These are phyloP conservation scores for Leptodactylus fallax DNA, from an alignment of 2,797 vertebrate species.

Conservation along the genomic window DNA sequence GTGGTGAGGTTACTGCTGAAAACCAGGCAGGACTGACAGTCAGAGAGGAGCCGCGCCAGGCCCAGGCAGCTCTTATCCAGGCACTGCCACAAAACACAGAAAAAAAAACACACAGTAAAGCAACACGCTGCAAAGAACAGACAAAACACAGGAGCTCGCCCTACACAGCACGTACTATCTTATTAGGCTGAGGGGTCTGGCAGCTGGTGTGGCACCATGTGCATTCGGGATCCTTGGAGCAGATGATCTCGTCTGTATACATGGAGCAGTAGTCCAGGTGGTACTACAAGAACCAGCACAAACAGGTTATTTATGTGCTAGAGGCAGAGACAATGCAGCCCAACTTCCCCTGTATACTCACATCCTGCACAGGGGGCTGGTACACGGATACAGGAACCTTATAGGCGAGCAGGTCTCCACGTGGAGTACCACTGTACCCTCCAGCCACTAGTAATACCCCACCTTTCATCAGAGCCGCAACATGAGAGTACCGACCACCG, in stretches of 20 bases:
- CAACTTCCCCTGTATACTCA: constrained; percentile 63
- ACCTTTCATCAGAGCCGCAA: constrained; percentile 88
- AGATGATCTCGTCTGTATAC: constrained; percentile 86
- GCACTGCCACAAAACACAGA: constrained; percentile 75
- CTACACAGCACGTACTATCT: constrained; percentile 77
- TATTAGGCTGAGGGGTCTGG: constrained; percentile 84
- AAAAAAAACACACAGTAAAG: neutral
- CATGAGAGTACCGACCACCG: constrained; percentile 89
- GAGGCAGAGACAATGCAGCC: too few species aligned
- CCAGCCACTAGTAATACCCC: constrained; percentile 88
- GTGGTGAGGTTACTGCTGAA: constrained; percentile 79
- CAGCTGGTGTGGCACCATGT: constrained; percentile 91
- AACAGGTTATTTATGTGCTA: neutral
- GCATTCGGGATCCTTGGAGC: constrained; percentile 90
- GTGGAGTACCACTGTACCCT: constrained; percentile 88
- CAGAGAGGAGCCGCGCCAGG: constrained; percentile 86
- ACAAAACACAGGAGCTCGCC: neutral
- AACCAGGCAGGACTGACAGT: constrained; percentile 91
- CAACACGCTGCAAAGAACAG: neutral
- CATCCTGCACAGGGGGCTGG: constrained; percentile 72
- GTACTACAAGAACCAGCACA: constrained; percentile 64
- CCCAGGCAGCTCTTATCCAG: constrained; percentile 88
- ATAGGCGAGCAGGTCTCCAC: constrained; percentile 88
- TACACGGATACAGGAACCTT: constrained; percentile 85
- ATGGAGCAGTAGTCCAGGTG: constrained; percentile 88